Conservation (phyloP, 2,113 vertebrate genomes). For the Podiceps cristatus region DNA sequence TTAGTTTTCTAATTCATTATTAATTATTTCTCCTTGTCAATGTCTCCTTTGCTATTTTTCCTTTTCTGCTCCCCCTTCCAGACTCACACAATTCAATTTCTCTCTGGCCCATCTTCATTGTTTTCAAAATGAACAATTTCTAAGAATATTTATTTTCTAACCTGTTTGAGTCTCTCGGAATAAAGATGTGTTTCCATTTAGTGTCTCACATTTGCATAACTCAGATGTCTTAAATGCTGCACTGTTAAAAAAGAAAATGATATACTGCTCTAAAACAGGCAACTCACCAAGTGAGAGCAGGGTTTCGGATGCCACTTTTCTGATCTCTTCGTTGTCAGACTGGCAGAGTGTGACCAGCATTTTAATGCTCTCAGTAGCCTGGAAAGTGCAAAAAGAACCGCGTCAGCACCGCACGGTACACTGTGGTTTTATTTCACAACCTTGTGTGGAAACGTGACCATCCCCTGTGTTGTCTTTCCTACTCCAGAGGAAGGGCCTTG, state of each 20-base stretch:
- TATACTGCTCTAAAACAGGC: background rate
- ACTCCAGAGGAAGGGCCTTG: background rate
- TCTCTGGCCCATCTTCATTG: background rate
- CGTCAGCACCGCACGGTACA: background rate
- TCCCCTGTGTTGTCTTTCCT: background rate
- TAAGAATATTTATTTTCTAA: background rate
- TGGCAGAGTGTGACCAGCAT: conserved; percentile 89
- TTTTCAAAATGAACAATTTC: background rate
- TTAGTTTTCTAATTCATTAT: background rate
- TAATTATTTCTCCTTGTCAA: background rate
- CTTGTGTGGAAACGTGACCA: background rate
- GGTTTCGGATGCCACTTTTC: conserved; percentile 91
- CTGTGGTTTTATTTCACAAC: background rate
- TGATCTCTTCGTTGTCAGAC: conserved; percentile 89
- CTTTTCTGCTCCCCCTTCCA: background rate
- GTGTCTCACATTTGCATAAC: background rate
- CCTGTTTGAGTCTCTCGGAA: background rate
- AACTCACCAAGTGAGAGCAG: conserved; percentile 91
- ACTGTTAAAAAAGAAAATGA: background rate
- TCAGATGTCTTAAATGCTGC: background rate
- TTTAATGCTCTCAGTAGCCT: conserved; percentile 93
- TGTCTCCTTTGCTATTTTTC: background rate
- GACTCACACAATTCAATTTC: background rate
- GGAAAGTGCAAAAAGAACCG: background rate
- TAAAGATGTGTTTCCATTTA: background rate